phyloP scores from a whole-genome alignment of 2,113 vertebrate genomes.

The Cariama cristata region DNA sequence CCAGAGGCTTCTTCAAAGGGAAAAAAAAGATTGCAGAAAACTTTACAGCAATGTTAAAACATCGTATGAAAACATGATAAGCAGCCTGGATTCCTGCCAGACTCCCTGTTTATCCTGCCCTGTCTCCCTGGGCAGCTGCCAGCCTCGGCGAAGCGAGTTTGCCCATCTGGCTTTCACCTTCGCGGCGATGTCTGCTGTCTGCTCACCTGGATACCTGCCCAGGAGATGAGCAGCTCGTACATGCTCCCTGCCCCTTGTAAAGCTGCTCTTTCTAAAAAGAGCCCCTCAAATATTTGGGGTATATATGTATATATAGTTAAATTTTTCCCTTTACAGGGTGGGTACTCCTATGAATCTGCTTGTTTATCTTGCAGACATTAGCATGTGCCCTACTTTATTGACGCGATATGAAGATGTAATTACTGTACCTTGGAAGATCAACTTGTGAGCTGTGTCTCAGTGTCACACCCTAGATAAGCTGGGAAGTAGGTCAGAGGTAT shows the following conservation, averaged over 20 bases:
- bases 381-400: not conserved
- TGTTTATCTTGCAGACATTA: not conserved
- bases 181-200: rapidly evolving
- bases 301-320: rapidly evolving
- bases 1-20: not conserved
- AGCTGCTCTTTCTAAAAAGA: not conserved
- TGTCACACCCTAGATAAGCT: not conserved
- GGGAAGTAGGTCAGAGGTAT: not conserved
- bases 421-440: not conserved
- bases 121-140: not conserved
- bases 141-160: not conserved
- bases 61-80: not conserved
- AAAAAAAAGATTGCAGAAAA: not conserved
- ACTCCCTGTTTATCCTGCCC: not conserved
- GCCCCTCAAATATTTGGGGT: not conserved
- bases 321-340: too few species aligned
- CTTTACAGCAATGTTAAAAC: rapidly evolving
- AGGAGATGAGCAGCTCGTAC: rapidly evolving
- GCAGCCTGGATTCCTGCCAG: not conserved
- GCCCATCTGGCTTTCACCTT: not conserved
- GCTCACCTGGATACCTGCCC: not conserved
- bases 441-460: not conserved
- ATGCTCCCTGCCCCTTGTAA: rapidly evolving
- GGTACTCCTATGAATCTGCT: not conserved
- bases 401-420: not conserved